Percentiles rank a stretch among this genome's conserved stretches.
Evolutionary conservation across 1,140 invertebrate genomes (phyloP).

Genomic region (Aphelinus atriplicis): DNA sequence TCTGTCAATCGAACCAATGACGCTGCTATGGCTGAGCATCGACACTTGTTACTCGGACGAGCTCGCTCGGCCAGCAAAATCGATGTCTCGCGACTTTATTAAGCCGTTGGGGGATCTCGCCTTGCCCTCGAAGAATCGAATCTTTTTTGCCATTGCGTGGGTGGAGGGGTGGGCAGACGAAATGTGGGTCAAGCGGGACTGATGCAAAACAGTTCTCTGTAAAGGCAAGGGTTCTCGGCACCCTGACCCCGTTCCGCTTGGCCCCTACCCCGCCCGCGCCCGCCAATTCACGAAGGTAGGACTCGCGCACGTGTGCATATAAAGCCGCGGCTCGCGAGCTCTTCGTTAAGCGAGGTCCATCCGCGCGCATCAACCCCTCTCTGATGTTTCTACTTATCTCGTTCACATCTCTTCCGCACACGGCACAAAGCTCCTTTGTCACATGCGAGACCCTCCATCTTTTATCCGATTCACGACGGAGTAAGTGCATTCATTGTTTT

Average conservation of each 20-base stretch:
- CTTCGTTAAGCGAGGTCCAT: no score
- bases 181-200: constrained; percentile 59
- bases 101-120: not conserved
- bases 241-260: constrained; percentile 47
- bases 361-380: no score
- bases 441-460: no score
- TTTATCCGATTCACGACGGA: no score
- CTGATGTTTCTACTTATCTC: no score
- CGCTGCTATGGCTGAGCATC: not conserved
- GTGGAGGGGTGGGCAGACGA: constrained; percentile 4
- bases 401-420: no score
- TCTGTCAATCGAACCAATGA: no score
- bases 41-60: not conserved
- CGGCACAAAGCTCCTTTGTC: no score
- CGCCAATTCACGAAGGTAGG: constrained; percentile 16
- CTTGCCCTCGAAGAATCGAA: constrained; percentile 15
- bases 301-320: not conserved
- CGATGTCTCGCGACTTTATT: not conserved
- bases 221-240: constrained; percentile 49
- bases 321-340: not conserved
- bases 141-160: constrained; percentile 12
- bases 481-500: no score
- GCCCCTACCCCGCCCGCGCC: not conserved
- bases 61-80: not conserved
- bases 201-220: constrained; percentile 55